Base-by-base conservation (phyloP, 1,140 invertebrate species). In the Neelides sp. region DNA sequence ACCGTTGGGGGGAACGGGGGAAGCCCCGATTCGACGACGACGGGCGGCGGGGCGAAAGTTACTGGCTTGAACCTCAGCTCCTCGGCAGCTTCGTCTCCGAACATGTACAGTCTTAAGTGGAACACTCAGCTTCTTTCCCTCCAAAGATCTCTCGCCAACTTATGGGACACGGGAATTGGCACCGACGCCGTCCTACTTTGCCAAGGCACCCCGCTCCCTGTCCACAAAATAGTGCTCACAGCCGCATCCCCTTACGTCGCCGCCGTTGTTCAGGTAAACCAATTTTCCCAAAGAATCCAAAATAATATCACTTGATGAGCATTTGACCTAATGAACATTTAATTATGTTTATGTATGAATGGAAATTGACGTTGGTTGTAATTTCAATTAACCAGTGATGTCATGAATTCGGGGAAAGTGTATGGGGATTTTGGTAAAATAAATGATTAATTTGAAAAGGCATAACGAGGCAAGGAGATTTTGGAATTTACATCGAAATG, bases 81-180 rank as follows among this genome's bases (percentile, higher is more conserved):
- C n/a, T 22, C 44, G 10, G 20, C 44, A 46, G 12, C 24, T 24
- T 27, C 41, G 8, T 19, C 58, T 23, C 52, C 55, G 28, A 61
- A 57, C 42, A 61, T 61, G 59, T 61, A 61, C 43, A 52, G 49
- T 36, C 32, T 61, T 15, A 61, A 61, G 48, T 61, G 59, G 59
- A 61, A 61, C 45, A 61, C 59, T 36, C 59, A 61, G 47, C 50
- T 61, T n/a, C 41, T 61, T 3, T 44, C 52, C 24, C 34, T 61
- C 10, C 59, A 61, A 54, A 39, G 55, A 48, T 55, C 52, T 55
- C 52, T 61, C 24, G 52, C 55, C 17, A 61, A 61, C 48, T 50
- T 61, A 37, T 61, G 53, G 52, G 59, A 61, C 44, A 55, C 24
- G 34, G 59, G 59, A 32, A 57, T 61, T 39, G 59, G 59, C n/a